Evolutionary conservation across 2,888 invertebrate genomes (phyloP).

Genomic region (Melanophora roralis): DNA sequence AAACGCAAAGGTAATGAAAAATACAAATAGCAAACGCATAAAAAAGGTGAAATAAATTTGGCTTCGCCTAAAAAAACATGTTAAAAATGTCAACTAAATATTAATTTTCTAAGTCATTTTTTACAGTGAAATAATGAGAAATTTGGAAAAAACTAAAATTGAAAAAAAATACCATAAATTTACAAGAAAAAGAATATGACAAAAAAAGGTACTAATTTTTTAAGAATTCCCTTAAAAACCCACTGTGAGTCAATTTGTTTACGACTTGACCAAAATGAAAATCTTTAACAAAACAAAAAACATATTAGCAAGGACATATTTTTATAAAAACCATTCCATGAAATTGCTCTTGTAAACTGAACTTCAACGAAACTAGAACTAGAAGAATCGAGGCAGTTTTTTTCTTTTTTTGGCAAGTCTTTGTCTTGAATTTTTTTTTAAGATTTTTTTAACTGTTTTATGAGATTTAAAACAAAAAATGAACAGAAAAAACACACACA

Average conservation of each 20-base stretch:
- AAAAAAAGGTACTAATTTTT: conserved; percentile 24
- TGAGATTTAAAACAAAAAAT: not conserved
- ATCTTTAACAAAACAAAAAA: conserved; percentile 35
- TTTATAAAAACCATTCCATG: conserved; percentile 33
- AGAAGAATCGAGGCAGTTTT: conserved; percentile 59
- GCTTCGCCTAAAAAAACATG: conserved; percentile 42
- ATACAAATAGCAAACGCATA: not conserved
- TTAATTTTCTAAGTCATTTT: conserved; percentile 53
- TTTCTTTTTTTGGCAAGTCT: conserved; percentile 37
- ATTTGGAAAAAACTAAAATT: not conserved
- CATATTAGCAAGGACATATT: conserved; percentile 45
- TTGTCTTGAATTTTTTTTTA: conserved; percentile 37
- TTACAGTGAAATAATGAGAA: not conserved
- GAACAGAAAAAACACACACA: not conserved
- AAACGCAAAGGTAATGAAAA: conserved; percentile 23
- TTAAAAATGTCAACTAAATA: conserved; percentile 43
- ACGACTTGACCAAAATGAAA: conserved; percentile 33
- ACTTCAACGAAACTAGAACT: conserved; percentile 61
- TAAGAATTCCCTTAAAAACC: conserved; percentile 53
- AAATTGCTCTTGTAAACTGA: conserved; percentile 60
- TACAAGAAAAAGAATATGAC: not conserved
- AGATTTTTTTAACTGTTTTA: conserved; percentile 37
- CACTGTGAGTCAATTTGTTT: conserved; percentile 59
- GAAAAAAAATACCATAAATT: not conserved
- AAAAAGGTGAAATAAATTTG: conserved; percentile 34